Conservation (phyloP, 1,140 invertebrate genomes). For the Meloidogyne hapla region DNA sequence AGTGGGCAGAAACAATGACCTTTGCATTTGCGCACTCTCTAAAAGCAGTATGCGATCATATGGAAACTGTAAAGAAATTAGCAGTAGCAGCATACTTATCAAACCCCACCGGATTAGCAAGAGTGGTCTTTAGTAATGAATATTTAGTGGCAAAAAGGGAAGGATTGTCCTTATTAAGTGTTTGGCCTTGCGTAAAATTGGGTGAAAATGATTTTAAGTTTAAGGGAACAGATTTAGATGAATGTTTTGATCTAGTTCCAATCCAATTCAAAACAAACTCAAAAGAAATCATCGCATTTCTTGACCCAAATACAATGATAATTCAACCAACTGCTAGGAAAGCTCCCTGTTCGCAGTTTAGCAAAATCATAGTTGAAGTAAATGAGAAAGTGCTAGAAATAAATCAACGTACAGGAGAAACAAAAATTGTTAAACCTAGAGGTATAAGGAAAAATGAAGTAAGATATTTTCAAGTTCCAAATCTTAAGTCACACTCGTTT, state of each 20-base stretch:
- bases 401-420: background rate
- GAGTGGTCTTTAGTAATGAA: background rate
- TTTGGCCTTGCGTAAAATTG: background rate
- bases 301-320: background rate
- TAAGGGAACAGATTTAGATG: background rate
- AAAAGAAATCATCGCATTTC: background rate
- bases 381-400: background rate
- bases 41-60: background rate
- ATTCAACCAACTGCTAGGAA: background rate
- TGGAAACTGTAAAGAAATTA: background rate
- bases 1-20: background rate
- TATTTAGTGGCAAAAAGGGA: slow-evolving; percentile 5
- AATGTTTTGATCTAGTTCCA: slow-evolving; percentile 14
- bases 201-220: background rate
- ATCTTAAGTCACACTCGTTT: background rate
- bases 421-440: background rate
- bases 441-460: background rate
- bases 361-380: background rate
- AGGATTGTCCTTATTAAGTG: background rate
- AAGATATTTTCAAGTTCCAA: background rate
- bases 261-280: background rate
- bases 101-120: background rate
- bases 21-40: background rate
- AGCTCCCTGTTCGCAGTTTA: background rate
- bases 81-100: slow-evolving; percentile 2